Evolutionary conservation across 2,888 invertebrate species (phyloP).

Genomic region (Tipula confusa): DNA sequence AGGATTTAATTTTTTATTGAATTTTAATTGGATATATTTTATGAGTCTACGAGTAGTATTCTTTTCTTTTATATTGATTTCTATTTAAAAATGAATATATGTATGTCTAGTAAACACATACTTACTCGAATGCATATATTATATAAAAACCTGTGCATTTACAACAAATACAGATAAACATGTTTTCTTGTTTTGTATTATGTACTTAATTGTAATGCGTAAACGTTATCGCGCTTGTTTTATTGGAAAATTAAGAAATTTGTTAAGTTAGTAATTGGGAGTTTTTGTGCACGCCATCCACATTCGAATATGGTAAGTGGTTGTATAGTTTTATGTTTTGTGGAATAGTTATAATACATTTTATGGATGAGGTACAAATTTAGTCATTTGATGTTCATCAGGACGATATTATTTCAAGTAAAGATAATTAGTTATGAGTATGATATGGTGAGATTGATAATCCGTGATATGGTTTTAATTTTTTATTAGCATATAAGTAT

Average conservation of each 20-base stretch:
- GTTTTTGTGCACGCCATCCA: background rate
- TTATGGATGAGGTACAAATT: background rate
- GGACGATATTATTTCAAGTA: background rate
- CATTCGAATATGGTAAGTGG: background rate
- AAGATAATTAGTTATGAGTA: background rate
- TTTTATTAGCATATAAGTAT: background rate
- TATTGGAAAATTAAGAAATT: conserved; percentile 20
- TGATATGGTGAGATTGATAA: background rate
- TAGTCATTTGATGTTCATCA: background rate
- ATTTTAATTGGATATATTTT: background rate
- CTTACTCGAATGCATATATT: background rate
- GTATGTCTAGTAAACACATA: background rate
- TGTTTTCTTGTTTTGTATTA: background rate
- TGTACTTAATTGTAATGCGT: background rate
- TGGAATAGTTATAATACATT: background rate
- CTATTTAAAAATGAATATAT: background rate
- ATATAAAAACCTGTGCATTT: background rate
- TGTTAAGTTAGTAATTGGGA: conserved; percentile 3
- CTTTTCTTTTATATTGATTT: background rate
- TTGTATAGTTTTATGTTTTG: background rate
- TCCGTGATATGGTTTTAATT: background rate
- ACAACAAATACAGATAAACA: background rate
- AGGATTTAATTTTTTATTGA: background rate
- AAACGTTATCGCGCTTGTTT: background rate
- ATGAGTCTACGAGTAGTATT: background rate